Conservation (phyloP, 2,113 vertebrate species). For the Epinephelus lanceolatus region DNA sequence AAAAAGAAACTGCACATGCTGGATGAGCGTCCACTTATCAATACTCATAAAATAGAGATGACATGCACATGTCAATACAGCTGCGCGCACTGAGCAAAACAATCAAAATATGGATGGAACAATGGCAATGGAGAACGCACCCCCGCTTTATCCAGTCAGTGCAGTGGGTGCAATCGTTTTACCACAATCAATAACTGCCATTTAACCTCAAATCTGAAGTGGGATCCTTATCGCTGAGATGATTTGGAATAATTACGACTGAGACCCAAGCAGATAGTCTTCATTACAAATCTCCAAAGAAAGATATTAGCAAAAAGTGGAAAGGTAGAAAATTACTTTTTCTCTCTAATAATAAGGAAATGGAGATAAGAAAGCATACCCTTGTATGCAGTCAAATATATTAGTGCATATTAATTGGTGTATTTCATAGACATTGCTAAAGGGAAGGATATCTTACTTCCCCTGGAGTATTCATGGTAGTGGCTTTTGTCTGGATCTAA, state of each 20-base stretch:
- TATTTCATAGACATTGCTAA: conserved; percentile 14
- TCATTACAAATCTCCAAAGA: conserved; percentile 39
- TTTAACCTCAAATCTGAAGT: conserved; percentile 63
- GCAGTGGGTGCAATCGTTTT: conserved; percentile 38
- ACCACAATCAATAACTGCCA: conserved; percentile 69
- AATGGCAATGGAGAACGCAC: conserved; percentile 32
- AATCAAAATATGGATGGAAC: conserved; percentile 54
- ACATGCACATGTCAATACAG: conserved; percentile 50
- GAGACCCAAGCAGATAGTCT: conserved; percentile 25
- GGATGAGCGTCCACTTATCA: conserved; percentile 33
- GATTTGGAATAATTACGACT: conserved; percentile 35
- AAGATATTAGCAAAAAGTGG: conserved; percentile 16
- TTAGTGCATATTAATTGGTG: conserved; percentile 29
- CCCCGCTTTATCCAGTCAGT: conserved; percentile 36
- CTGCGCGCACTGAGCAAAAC: conserved; percentile 32
- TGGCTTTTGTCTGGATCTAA: not conserved
- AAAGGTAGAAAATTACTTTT: conserved; percentile 31
- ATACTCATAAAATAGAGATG: conserved; percentile 52
- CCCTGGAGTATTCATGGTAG: not conserved
- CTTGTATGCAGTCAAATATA: conserved; percentile 22
- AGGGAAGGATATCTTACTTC: not conserved
- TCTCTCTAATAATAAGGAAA: conserved; percentile 26
- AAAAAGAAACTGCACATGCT: conserved; percentile 12
- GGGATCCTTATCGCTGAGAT: conserved; percentile 21
- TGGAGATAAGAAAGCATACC: conserved; percentile 29